Conservation (phyloP, 2,888 invertebrate species). For the Leucophora obtusa region DNA sequence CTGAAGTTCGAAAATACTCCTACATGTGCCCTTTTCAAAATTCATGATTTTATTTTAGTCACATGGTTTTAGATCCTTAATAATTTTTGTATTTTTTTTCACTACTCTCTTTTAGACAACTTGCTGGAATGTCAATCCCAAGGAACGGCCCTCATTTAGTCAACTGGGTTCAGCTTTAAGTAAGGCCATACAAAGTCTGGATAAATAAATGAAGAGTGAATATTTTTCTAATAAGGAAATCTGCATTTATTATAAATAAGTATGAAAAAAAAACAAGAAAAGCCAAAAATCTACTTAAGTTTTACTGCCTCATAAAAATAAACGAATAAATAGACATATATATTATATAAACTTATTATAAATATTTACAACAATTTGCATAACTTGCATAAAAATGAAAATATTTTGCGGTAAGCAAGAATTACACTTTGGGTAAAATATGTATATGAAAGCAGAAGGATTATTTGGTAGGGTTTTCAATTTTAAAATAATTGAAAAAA, state of each 20-base stretch:
- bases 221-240: constrained; percentile 18
- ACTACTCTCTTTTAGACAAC: constrained; percentile 69
- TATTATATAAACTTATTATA: neutral
- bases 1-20: too few relatives aligned
- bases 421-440: too few relatives aligned
- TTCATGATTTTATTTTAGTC: too few relatives aligned
- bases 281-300: constrained; percentile 62
- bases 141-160: constrained; percentile 78
- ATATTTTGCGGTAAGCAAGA: neutral
- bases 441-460: too few relatives aligned
- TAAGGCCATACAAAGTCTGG: constrained; percentile 76
- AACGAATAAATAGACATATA: constrained; percentile 16
- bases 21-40: too few relatives aligned
- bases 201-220: constrained; percentile 57
- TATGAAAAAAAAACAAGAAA: constrained; percentile 28
- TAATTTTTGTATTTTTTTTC: neutral
- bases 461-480: too few relatives aligned
- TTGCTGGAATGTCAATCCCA: constrained; percentile 77
- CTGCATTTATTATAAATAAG: constrained; percentile 41
- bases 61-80: too few relatives aligned
- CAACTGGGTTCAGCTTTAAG: constrained; percentile 77
- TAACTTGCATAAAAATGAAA: neutral
- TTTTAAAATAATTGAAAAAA: too few relatives aligned
- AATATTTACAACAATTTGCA: neutral
- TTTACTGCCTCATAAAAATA: constrained; percentile 49